These are phyloP conservation scores for Plecotus auritus DNA, from an alignment of 2,113 vertebrate genomes.

Conservation along the genomic window DNA sequence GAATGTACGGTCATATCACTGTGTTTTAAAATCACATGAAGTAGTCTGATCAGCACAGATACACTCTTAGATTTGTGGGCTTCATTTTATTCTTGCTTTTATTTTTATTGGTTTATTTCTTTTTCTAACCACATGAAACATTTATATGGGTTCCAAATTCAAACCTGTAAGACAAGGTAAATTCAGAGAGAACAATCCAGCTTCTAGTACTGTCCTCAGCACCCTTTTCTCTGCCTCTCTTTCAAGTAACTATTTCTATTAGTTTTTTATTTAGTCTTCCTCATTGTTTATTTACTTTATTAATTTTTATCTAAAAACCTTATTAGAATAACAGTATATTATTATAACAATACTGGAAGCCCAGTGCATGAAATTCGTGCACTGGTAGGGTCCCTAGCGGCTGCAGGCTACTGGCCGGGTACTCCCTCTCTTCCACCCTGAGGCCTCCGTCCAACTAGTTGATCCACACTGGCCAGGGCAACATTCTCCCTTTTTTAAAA, in stretches of 20 bases:
- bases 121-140: not conserved
- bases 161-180: not conserved
- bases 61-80: not conserved
- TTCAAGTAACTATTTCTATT: not conserved
- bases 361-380: too few species aligned
- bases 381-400: too few species aligned
- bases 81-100: constrained; percentile 17
- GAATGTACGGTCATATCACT: not conserved
- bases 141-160: not conserved
- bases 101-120: not conserved
- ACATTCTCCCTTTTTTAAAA: too few species aligned
- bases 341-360: not conserved
- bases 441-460: too few species aligned
- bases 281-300: not conserved
- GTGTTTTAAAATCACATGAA: not conserved
- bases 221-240: not conserved
- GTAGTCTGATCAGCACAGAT: not conserved
- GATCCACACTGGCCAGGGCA: too few species aligned
- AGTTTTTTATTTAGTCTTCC: not conserved
- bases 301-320: not conserved
- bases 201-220: not conserved
- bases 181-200: not conserved
- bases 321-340: not conserved
- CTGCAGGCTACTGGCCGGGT: too few species aligned
- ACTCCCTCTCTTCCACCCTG: too few species aligned